Base-by-base conservation (phyloP, 2,888 invertebrate species). In the Heteromurus nitidus region DNA sequence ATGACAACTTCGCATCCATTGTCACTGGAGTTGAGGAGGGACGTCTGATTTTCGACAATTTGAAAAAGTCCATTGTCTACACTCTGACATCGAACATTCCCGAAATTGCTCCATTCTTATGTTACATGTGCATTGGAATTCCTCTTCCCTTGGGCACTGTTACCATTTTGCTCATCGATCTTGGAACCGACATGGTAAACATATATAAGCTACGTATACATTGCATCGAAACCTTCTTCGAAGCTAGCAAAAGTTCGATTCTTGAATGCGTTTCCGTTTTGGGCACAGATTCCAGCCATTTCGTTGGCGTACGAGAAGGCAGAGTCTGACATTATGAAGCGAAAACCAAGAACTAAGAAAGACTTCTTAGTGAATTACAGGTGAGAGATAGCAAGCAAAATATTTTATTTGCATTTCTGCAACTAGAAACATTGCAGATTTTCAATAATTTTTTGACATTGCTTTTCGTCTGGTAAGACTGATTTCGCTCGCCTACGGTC, bases 21-120 rank as follows among this genome's bases (percentile, higher is more conserved):
- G 62, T 31, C 31, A 30, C 42, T 5, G 95, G 95, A 58, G 94
- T 96, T 18, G 95, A 96, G 89, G 96, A 97, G 90, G 96, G 97
- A 85, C 94, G 97, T 69, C 91, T 98, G 88, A 98, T 98, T 91
- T 98, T 98, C 91, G 98, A 98, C 91, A 98, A 98, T 90, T 91
- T 98, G 91, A 98, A 74, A 31, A 98, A 98, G 91, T 98, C 97
- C 88, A 98, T 98, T 91, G 97, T 97, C 68, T 98, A 98, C 91
- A 97, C 98, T 83, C 91, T 98, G 84, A 97, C 98, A 87, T 97
- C 96, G 87, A 98, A 98, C 92, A 97, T 98, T 90, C 97, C 98
- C 86, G 98, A 98, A 91, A 97, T 98, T 89, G 96, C 89, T 1
- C 98, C 98, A 80, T 83, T 85, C 36, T 64, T 82, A 22, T n/a